A percentile compares a stretch with the other conserved stretches of the same genome.
Evolutionary conservation across 2,797 vertebrate species (phyloP).

Genomic region (Okamejei kenojei): DNA sequence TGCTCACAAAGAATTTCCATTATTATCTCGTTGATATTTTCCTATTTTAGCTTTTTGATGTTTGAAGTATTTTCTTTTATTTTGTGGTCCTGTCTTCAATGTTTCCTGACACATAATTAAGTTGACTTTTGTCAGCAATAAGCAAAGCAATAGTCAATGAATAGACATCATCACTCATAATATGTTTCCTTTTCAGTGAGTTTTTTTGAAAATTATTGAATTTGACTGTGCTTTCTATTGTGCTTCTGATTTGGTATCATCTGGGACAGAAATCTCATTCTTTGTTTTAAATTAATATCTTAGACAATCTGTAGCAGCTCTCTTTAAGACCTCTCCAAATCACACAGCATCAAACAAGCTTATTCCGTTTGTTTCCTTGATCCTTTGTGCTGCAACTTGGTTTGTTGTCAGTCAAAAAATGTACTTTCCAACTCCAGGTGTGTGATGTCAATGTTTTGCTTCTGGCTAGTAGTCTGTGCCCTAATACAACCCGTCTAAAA

Average conservation of each 20-base stretch:
- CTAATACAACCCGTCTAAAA: not conserved
- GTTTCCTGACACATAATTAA: not conserved
- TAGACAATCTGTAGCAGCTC: not conserved
- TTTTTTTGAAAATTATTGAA: not conserved
- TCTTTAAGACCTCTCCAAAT: not conserved
- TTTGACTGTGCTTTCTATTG: not conserved
- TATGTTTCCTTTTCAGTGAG: not conserved
- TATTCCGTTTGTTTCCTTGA: not conserved
- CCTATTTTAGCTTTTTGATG: not conserved
- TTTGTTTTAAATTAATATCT: not conserved
- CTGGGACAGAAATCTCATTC: not conserved
- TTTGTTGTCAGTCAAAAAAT: not conserved
- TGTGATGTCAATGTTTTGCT: not conserved
- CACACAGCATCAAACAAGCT: not conserved
- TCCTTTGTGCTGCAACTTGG: not conserved
- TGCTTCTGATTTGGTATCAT: not conserved
- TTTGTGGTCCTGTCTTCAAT: not conserved
- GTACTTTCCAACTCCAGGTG: not conserved
- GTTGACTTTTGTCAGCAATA: not conserved
- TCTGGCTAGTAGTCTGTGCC: not conserved
- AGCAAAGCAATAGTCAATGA: not conserved
- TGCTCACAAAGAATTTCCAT: not conserved
- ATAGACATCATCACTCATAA: not conserved
- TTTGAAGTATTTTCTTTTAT: not conserved
- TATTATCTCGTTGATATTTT: not conserved